These are phyloP conservation scores for Mellilla xanthometata DNA, from an alignment of 2,888 invertebrate species.

Conservation along the genomic window DNA sequence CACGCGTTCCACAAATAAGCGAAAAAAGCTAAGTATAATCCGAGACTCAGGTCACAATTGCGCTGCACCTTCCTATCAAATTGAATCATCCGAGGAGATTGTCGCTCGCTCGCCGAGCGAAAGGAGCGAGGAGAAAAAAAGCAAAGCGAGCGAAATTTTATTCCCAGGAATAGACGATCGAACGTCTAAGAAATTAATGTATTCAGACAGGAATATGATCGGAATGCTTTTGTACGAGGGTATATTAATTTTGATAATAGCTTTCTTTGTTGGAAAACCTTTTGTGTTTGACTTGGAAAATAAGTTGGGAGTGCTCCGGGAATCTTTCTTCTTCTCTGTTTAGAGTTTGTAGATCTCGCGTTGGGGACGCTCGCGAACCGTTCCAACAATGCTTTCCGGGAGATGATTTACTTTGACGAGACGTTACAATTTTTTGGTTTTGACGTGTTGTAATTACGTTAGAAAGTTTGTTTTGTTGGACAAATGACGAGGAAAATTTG, in stretches of 20 bases:
- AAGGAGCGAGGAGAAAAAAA: constrained; percentile 26
- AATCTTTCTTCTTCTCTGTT: constrained; percentile 22
- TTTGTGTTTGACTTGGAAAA: constrained; percentile 30
- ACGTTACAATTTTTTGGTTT: not conserved
- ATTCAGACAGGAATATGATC: constrained; percentile 35
- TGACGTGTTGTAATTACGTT: too few relatives aligned
- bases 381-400: constrained; percentile 10
- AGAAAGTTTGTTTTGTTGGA: too few relatives aligned
- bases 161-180: constrained; percentile 22
- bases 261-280: constrained; percentile 32
- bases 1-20: constrained; percentile 24
- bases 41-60: constrained; percentile 31
- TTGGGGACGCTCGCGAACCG: constrained; percentile 12
- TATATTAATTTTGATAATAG: constrained; percentile 38
- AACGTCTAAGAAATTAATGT: constrained; percentile 35
- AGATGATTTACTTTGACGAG: not conserved
- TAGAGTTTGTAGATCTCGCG: constrained; percentile 19
- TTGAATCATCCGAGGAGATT: constrained; percentile 54
- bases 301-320: constrained; percentile 27
- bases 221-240: constrained; percentile 31
- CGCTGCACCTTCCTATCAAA: constrained; percentile 39
- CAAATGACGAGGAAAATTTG: too few relatives aligned
- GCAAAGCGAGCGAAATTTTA: constrained; percentile 22
- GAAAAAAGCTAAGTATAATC: constrained; percentile 30
- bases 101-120: constrained; percentile 37